These are phyloP conservation scores for Lophotriccus pileatus DNA, from an alignment of 2,797 vertebrate genomes.

Conservation along the genomic window DNA sequence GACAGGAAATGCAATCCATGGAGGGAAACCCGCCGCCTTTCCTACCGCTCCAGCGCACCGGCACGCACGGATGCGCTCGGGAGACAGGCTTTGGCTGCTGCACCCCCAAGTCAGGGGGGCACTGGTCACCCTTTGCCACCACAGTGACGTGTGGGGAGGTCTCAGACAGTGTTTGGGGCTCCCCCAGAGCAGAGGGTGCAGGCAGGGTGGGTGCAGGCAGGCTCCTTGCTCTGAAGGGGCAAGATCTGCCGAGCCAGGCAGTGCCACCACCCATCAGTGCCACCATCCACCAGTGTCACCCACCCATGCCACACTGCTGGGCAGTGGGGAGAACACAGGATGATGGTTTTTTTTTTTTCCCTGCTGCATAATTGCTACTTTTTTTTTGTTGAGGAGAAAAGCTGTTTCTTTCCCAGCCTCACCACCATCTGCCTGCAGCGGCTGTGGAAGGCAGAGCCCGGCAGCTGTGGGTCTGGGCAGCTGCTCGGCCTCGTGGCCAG, in stretches of 20 bases:
- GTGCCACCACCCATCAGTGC: background rate
- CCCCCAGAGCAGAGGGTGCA: background rate
- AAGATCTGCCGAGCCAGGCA: background rate
- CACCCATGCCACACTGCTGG: background rate
- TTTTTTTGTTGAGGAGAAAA: background rate
- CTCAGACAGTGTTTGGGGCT: background rate
- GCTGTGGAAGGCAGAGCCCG: slow-evolving; percentile 1
- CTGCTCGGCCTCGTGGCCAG: background rate
- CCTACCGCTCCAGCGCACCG: background rate
- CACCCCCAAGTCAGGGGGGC: background rate
- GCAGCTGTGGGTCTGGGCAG: background rate
- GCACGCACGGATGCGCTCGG: background rate
- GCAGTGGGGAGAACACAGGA: background rate
- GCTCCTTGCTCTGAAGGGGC: background rate
- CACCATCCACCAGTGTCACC: background rate
- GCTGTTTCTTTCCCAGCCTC: slow-evolving; percentile 9
- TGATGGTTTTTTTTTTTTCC: background rate
- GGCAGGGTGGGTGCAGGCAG: background rate
- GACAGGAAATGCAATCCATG: background rate
- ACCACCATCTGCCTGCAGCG: slow-evolving; percentile 17
- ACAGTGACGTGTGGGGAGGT: background rate
- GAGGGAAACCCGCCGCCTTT: background rate
- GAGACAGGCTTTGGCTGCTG: background rate
- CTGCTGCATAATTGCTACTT: background rate
- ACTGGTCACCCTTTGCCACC: background rate